Evolutionary conservation across 2,888 invertebrate genomes (phyloP), one percentile per base, ranked within the genome.

Genomic region (Drosophila formosana): DNA sequence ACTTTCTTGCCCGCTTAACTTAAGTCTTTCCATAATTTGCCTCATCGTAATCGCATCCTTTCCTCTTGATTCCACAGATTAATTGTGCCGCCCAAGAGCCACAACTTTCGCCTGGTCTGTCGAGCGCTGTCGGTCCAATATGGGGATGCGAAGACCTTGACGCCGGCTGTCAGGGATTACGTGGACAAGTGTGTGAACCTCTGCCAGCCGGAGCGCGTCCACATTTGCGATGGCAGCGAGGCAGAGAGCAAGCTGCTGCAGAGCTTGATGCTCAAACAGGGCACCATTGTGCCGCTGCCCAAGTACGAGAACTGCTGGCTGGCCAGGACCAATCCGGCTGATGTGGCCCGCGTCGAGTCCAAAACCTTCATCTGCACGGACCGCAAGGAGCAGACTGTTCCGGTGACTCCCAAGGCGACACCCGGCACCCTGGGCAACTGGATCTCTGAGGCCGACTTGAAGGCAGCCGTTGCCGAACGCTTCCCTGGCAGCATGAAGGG

Each of bases 331-430:
- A 98, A 99, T 93, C 99, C 99, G 0, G 96, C 96, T 0, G 99
- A 99, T 93, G 99, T 99, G 2, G 99, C 99, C 0, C 95, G 99
- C 37, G 99, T 99, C 2, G 99, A 99, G 93, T 97, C 98, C 53
- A 95, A 96, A 79, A 99, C 99, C 0, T 98, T 98, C 93, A 98
- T 99, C 90, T 97, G 97, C 83, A 97, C 99, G 0, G 94, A 95
- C 0, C 94, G 94, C 9, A 96, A 96, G 90, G 94, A 95, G 8
- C 96, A 98, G 77, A 96, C 98, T 1, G 95, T 98, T 8, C 97
- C 98, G 0, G 94, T 94, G 0, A 95, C 96, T 0, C 94, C 95
- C 61, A 93, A 95, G 4, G 98, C 97, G 0, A 95, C 96, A 61
- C 95, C 95, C 77, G 97, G 98, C 0, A 95, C 96, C 0, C 93